Conservation (phyloP, 2,113 vertebrate species). For the Oplegnathus fasciatus region DNA sequence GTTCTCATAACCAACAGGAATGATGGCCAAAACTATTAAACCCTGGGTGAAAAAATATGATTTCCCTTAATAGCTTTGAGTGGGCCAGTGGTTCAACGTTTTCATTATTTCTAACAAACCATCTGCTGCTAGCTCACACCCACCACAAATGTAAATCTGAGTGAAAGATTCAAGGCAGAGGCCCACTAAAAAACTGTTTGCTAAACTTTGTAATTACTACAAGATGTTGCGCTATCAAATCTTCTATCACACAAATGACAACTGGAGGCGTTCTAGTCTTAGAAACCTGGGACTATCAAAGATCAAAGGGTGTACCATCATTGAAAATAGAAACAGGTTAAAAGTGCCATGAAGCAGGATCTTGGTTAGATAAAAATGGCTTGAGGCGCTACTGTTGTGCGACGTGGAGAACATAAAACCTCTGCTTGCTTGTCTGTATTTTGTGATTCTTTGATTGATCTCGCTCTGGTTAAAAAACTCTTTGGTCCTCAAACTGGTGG, state of each 20-base stretch:
- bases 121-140: conserved; percentile 61
- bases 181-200: conserved; percentile 48
- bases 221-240: conserved; percentile 35
- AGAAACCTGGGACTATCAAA: conserved; percentile 28
- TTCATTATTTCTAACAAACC: conserved; percentile 65
- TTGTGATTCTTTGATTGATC: conserved; percentile 24
- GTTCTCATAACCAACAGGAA: conserved; percentile 13
- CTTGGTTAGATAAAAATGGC: conserved; percentile 29
- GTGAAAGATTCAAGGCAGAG: conserved; percentile 32
- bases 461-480: neutral
- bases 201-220: conserved; percentile 58
- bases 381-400: conserved; percentile 22
- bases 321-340: conserved; percentile 36
- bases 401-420: neutral
- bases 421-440: conserved; percentile 31
- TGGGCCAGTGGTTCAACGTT: conserved; percentile 53
- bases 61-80: conserved; percentile 51
- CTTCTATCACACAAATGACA: conserved; percentile 40
- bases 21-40: conserved; percentile 20
- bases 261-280: conserved; percentile 16
- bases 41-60: neutral
- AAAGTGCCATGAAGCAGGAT: conserved; percentile 23
- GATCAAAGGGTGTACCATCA: conserved; percentile 23
- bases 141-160: conserved; percentile 57
- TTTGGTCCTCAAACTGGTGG: neutral